These are phyloP conservation scores for Aquatica leii DNA, from an alignment of 2,888 invertebrate genomes.

Conservation along the genomic window DNA sequence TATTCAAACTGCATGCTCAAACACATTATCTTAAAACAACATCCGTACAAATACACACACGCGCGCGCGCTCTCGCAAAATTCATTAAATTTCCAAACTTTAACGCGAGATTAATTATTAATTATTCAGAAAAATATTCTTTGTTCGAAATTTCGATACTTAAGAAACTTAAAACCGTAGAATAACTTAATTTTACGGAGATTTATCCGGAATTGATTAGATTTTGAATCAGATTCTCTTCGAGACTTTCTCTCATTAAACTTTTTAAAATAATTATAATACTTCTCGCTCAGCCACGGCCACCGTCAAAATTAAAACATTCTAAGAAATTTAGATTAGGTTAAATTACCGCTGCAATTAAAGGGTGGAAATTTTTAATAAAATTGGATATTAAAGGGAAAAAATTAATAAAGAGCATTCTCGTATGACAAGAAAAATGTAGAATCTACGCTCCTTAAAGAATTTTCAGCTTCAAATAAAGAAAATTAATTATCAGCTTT, in stretches of 20 bases:
- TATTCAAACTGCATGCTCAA: neutral
- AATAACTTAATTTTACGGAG: slow-evolving; percentile 37
- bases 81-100: neutral
- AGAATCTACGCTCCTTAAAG: too few relatives aligned
- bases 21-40: neutral
- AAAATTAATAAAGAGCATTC: too few relatives aligned
- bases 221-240: slow-evolving; percentile 35
- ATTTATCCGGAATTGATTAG: slow-evolving; percentile 36
- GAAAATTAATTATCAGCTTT: too few relatives aligned
- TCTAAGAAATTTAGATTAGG: too few relatives aligned
- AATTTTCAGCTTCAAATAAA: too few relatives aligned
- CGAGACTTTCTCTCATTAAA: slow-evolving; percentile 35
- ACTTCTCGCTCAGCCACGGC: slow-evolving; percentile 27
- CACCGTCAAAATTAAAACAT: slow-evolving; percentile 27
- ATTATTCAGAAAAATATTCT: neutral
- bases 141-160: slow-evolving; percentile 19
- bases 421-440: too few relatives aligned
- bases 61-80: too few relatives aligned
- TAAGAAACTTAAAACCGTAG: slow-evolving; percentile 30
- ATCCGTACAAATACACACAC: too few relatives aligned
- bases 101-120: neutral
- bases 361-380: too few relatives aligned
- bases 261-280: slow-evolving; percentile 35
- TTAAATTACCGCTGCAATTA: too few relatives aligned
- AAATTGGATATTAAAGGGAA: too few relatives aligned